phyloP scores from a whole-genome alignment of 1,140 invertebrate species.

The Drosophila tsacasi region DNA sequence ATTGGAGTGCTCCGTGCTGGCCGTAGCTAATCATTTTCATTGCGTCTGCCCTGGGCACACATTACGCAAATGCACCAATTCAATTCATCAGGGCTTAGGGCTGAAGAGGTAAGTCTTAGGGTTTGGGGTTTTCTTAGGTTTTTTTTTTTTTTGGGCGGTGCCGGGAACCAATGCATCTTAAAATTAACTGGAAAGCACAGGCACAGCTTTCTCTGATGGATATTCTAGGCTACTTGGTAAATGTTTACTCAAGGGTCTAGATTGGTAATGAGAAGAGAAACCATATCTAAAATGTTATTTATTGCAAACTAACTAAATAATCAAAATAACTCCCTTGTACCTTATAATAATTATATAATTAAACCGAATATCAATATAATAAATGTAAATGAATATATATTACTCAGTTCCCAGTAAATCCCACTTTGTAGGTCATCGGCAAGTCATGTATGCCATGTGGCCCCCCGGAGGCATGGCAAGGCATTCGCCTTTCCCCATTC shows the following conservation, averaged over 20 bases:
- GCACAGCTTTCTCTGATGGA: slow-evolving; percentile 5
- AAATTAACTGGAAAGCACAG: slow-evolving; percentile 5
- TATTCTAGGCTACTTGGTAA: not conserved
- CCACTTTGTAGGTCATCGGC: slow-evolving; percentile 36
- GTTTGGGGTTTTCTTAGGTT: not conserved
- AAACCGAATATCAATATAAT: too few species aligned
- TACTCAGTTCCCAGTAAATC: not conserved
- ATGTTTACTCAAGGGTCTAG: too few species aligned
- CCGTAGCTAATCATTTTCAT: slow-evolving; percentile 55
- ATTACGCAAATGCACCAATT: slow-evolving; percentile 77
- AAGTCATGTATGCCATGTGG: slow-evolving; percentile 31
- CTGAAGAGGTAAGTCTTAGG: not conserved
- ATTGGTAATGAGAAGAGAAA: not conserved
- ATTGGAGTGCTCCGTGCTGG: slow-evolving; percentile 25
- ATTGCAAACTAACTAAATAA: too few species aligned
- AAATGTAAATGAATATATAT: not conserved
- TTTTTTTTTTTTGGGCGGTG: not conserved
- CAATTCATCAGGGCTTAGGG: slow-evolving; percentile 54
- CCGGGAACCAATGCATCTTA: not conserved
- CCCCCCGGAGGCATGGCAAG: not conserved
- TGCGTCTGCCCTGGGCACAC: slow-evolving; percentile 26
- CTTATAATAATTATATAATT: not conserved
- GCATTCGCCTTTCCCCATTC: slow-evolving; percentile 44
- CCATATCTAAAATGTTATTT: not conserved
- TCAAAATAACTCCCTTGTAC: too few species aligned